A percentile compares a stretch with the other conserved stretches of the same genome.
Evolutionary conservation across 2,888 invertebrate genomes (phyloP).

Genomic region (Drosophila planitibia): DNA sequence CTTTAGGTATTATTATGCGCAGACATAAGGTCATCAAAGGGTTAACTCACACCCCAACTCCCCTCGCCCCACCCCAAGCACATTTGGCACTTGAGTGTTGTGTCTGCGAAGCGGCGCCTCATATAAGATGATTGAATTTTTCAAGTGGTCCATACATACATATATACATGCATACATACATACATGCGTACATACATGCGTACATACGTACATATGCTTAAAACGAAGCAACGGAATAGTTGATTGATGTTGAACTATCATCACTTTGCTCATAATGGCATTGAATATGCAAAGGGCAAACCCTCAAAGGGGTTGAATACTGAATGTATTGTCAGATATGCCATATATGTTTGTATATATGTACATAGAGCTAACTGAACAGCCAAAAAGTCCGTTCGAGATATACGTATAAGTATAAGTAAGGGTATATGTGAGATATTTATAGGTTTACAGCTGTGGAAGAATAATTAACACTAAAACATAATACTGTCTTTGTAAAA

Average conservation of each 20-base stretch:
- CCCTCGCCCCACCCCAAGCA: not conserved
- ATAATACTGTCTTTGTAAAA: not conserved
- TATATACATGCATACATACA: conserved; percentile 1
- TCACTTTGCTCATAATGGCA: conserved; percentile 20
- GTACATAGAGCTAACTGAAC: not conserved
- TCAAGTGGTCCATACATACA: conserved; percentile 28
- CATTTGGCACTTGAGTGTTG: conserved; percentile 14
- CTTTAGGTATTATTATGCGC: conserved; percentile 3
- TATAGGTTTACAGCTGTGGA: not conserved
- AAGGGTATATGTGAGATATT: not conserved
- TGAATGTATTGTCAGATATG: not conserved
- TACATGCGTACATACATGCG: not conserved
- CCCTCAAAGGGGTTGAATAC: conserved; percentile 25
- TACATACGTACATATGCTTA: not conserved
- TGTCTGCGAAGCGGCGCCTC: conserved; percentile 9
- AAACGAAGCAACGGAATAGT: conserved; percentile 11
- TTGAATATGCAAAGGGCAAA: conserved; percentile 15
- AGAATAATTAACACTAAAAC: not conserved
- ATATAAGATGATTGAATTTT: conserved; percentile 46
- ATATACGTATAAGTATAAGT: not conserved
- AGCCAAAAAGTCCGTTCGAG: not conserved
- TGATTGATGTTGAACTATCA: conserved; percentile 62
- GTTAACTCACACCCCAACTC: conserved; percentile 8
- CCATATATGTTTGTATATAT: not conserved
- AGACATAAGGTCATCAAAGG: conserved; percentile 27